Percentiles rank a stretch among this genome's conserved stretches.
phyloP scores from a whole-genome alignment of 2,888 invertebrate genomes.

The Rhagonycha fulva region DNA sequence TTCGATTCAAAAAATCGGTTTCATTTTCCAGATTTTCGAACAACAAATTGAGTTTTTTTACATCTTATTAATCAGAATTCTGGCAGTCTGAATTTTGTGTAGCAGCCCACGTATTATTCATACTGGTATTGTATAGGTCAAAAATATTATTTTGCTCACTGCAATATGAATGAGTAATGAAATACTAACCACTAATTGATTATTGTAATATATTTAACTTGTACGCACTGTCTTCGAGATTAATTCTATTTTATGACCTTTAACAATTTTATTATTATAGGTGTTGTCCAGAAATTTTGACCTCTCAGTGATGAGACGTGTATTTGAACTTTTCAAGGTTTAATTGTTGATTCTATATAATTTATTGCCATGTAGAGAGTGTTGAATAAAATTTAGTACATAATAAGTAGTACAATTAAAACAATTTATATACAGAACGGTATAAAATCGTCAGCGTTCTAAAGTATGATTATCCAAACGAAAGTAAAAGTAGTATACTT shows the following conservation, averaged over 20 bases:
- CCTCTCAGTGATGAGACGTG: constrained; percentile 19
- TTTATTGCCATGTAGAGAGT: not conserved
- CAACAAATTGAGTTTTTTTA: too few relatives aligned
- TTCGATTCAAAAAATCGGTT: too few relatives aligned
- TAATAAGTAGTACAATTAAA: not conserved
- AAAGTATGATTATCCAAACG: not conserved
- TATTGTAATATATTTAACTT: not conserved
- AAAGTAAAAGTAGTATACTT: not conserved
- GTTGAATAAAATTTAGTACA: not conserved
- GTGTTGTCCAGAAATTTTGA: constrained; percentile 18
- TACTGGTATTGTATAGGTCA: not conserved
- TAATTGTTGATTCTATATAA: constrained; percentile 5
- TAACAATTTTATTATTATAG: not conserved
- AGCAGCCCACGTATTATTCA: too few relatives aligned
- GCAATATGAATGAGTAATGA: not conserved
- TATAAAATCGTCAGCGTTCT: not conserved
- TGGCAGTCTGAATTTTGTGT: not conserved
- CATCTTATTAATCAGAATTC: not conserved
- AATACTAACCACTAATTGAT: not conserved
- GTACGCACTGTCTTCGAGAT: not conserved
- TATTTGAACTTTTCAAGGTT: constrained; percentile 34
- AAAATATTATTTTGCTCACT: not conserved
- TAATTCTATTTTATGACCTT: not conserved
- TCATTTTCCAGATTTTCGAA: too few relatives aligned
- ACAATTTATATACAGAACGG: not conserved